phyloP scores from a whole-genome alignment of 2,797 vertebrate genomes.

The Chaetophractus vellerosus region DNA sequence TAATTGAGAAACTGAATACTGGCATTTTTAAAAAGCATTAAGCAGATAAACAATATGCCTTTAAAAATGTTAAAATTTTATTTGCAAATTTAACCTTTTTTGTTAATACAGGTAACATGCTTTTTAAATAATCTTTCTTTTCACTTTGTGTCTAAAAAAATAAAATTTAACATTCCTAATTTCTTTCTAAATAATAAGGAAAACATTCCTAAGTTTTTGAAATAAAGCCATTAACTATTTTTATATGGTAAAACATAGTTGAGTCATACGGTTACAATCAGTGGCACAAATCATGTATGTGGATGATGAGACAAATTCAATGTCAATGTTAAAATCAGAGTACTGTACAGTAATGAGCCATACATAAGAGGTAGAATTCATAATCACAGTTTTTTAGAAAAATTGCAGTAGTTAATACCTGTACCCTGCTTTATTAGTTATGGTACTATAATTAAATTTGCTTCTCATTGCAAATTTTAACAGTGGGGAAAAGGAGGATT shows the following conservation, averaged over 20 bases:
- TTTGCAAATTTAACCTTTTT: slow-evolving; percentile 52
- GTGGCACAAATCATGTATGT: slow-evolving; percentile 57
- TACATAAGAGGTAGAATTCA: slow-evolving; percentile 88
- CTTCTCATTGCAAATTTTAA: slow-evolving; percentile 51
- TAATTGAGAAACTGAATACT: slow-evolving; percentile 65
- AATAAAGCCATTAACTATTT: slow-evolving; percentile 60
- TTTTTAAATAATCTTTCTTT: slow-evolving; percentile 63
- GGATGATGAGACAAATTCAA: slow-evolving; percentile 63
- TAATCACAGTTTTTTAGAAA: slow-evolving; percentile 85
- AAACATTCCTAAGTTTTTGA: slow-evolving; percentile 11
- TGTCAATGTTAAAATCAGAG: slow-evolving; percentile 68
- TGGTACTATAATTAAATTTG: slow-evolving; percentile 37
- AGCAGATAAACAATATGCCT: slow-evolving; percentile 56
- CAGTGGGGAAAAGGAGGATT: neutral
- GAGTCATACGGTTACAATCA: slow-evolving; percentile 57
- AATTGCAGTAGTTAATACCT: slow-evolving; percentile 76
- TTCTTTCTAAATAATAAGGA: neutral
- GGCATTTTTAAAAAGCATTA: slow-evolving; percentile 45
- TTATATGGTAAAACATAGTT: slow-evolving; percentile 36
- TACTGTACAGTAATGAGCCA: slow-evolving; percentile 72
- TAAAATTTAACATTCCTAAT: slow-evolving; percentile 74
- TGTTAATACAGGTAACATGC: slow-evolving; percentile 58
- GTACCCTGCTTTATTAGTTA: slow-evolving; percentile 51
- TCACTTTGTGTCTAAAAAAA: slow-evolving; percentile 78
- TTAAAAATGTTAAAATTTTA: slow-evolving; percentile 69